phyloP scores from a whole-genome alignment of 2,888 invertebrate species.

The Cataglyphis altisquamis region DNA sequence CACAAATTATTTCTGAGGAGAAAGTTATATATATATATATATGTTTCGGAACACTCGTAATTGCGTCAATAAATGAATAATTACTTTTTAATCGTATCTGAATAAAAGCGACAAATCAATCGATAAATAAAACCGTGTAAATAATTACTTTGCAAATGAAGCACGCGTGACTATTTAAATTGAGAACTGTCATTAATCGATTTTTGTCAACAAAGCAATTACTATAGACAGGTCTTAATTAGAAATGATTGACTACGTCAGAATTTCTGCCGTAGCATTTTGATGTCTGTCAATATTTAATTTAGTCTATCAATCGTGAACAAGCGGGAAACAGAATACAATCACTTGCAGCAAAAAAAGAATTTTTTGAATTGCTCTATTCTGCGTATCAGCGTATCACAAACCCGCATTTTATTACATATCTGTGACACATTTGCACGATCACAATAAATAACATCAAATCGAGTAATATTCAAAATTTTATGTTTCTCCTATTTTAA shows the following conservation, averaged over 20 bases:
- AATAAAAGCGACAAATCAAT: background rate
- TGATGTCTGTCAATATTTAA: constrained; percentile 43
- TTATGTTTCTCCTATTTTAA: background rate
- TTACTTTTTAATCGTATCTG: constrained; percentile 32
- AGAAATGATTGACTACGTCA: constrained; percentile 11
- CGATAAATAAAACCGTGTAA: constrained; percentile 22
- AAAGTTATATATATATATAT: background rate
- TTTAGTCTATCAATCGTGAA: constrained; percentile 29
- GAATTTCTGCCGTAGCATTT: background rate
- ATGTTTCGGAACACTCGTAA: background rate
- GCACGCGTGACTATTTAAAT: constrained; percentile 24
- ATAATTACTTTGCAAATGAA: constrained; percentile 47
- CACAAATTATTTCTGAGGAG: background rate
- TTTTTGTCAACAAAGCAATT: constrained; percentile 41
- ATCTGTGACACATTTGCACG: background rate
- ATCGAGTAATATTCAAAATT: background rate
- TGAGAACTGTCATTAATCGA: constrained; percentile 10
- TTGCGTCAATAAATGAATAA: constrained; percentile 17
- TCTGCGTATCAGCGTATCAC: background rate
- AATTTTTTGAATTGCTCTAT: constrained; percentile 2
- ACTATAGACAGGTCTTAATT: constrained; percentile 30
- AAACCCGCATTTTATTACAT: constrained; percentile 39
- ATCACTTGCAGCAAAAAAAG: constrained; percentile 15
- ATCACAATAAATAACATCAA: background rate
- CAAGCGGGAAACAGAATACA: constrained; percentile 11